A percentile compares a stretch with the other conserved stretches of the same genome.
Conservation (phyloP, 1,140 invertebrate genomes). For the Pollicipes pollicipes region DNA sequence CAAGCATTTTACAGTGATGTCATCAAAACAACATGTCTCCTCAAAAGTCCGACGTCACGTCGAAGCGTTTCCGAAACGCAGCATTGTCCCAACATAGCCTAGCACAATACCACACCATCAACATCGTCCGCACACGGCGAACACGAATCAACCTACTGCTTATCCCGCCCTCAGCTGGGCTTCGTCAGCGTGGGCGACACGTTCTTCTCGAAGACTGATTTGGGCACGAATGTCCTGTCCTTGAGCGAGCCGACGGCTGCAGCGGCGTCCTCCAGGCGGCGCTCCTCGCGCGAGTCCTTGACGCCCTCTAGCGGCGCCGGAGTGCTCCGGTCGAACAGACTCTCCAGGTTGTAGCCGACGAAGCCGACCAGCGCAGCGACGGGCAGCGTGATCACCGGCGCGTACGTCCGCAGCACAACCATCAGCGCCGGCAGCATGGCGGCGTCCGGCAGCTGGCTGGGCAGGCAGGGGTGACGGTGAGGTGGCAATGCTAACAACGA, state of each 20-base stretch:
- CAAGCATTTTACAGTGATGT: too few species aligned
- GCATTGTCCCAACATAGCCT: too few species aligned
- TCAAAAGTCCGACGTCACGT: too few species aligned
- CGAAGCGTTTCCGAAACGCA: too few species aligned
- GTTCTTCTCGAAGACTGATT: constrained; percentile 11
- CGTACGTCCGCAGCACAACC: constrained; percentile 41
- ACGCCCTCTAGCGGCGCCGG: neutral
- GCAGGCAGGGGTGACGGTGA: too few species aligned
- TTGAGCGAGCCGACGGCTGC: constrained; percentile 2
- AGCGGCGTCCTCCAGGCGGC: neutral
- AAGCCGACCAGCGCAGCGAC: constrained; percentile 57
- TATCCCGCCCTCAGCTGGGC: neutral
- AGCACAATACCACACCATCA: too few species aligned
- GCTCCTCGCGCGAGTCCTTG: neutral
- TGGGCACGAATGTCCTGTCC: constrained; percentile 4
- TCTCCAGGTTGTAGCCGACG: constrained; percentile 39
- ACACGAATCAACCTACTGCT: neutral
- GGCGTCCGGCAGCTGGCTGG: too few species aligned
- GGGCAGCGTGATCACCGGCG: constrained; percentile 57
- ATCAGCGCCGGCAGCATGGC: constrained; percentile 55
- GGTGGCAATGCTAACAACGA: too few species aligned
- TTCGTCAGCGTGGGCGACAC: constrained; percentile 8
- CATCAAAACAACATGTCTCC: too few species aligned
- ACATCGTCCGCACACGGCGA: too few species aligned
- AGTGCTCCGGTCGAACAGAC: constrained; percentile 3